Evolutionary conservation across 1,140 invertebrate genomes (phyloP).

Genomic region (Hetaerina americana): DNA sequence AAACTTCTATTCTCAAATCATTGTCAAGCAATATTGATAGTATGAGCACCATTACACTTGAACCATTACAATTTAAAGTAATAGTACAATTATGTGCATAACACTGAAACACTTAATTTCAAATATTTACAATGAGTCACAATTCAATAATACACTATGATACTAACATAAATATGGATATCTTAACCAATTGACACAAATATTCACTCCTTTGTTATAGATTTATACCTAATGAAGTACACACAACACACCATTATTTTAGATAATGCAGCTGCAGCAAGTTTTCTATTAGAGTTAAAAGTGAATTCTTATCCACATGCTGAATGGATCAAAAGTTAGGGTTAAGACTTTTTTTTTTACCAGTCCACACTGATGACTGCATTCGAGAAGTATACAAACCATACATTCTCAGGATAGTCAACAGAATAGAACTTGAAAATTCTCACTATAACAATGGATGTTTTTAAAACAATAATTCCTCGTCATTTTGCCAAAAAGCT

Average conservation of each 20-base stretch:
- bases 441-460: not conserved
- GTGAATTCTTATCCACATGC: not conserved
- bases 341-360: too few relatives aligned
- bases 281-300: not conserved
- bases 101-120: not conserved
- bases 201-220: not conserved
- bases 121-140: not conserved
- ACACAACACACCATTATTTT: not conserved
- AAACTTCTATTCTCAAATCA: too few relatives aligned
- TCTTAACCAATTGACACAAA: not conserved
- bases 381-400: too few relatives aligned
- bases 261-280: not conserved
- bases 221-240: not conserved
- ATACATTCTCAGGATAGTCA: too few relatives aligned
- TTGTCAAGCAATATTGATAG: too few relatives aligned
- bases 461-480: not conserved
- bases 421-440: not conserved
- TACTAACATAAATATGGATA: not conserved
- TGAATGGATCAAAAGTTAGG: not conserved
- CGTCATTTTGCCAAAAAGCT: not conserved
- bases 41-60: too few relatives aligned
- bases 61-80: too few relatives aligned
- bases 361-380: too few relatives aligned
- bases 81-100: too few relatives aligned
- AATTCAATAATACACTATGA: not conserved